Evolutionary conservation across 2,888 invertebrate species (phyloP).

Genomic region (Aphrophora alni): DNA sequence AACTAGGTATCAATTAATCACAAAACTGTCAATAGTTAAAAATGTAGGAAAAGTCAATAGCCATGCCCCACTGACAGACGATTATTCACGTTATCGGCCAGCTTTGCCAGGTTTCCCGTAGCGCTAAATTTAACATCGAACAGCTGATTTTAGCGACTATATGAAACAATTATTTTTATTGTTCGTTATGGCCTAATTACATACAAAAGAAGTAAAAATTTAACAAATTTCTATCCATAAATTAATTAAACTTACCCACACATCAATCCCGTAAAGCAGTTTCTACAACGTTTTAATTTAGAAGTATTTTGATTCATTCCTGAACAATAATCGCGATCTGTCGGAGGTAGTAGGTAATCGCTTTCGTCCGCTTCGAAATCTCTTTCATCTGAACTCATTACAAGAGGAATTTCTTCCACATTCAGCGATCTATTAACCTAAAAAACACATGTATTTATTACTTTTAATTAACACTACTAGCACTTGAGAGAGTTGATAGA

Average conservation of each 20-base stretch:
- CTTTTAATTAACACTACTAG: background rate
- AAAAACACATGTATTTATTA: conserved; percentile 7
- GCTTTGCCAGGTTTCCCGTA: background rate
- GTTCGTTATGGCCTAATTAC: background rate
- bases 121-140: conserved; percentile 11
- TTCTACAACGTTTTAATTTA: conserved; percentile 40
- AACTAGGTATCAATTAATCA: background rate
- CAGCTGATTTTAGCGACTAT: conserved; percentile 16
- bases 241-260: conserved; percentile 49
- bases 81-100: background rate
- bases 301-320: conserved; percentile 26
- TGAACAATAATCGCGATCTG: conserved; percentile 32
- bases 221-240: conserved; percentile 16
- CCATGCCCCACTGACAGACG: conserved; percentile 2
- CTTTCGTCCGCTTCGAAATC: conserved; percentile 59
- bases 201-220: background rate
- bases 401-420: conserved; percentile 56
- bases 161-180: background rate
- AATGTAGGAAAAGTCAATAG: conserved; percentile 8
- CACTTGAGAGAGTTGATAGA: background rate
- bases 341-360: conserved; percentile 57
- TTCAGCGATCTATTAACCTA: conserved; percentile 34
- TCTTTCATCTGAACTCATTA: conserved; percentile 54
- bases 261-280: conserved; percentile 41
- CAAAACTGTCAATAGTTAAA: conserved; percentile 13